Conservation (phyloP, 2,888 invertebrate species). For the Nephrotoma guestfalica region DNA sequence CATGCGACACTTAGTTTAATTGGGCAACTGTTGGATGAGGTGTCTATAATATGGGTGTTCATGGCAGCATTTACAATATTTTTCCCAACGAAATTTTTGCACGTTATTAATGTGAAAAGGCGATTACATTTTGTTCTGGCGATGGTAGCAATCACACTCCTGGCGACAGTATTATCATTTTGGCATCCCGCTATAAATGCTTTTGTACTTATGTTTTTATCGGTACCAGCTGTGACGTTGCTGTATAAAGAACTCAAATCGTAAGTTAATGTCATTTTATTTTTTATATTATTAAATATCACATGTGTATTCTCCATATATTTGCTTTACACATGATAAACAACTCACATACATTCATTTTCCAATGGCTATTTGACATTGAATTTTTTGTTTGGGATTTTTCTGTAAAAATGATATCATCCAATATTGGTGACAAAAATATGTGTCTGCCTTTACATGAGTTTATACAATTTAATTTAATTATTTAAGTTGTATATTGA, state of each 20-base stretch:
- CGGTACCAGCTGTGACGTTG: constrained; percentile 52
- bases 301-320: background rate
- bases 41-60: constrained; percentile 70
- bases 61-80: constrained; percentile 66
- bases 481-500: too few species aligned
- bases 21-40: constrained; percentile 66
- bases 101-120: constrained; percentile 47
- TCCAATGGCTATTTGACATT: background rate
- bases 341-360: background rate
- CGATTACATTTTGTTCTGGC: constrained; percentile 44
- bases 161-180: constrained; percentile 50
- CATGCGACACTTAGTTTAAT: constrained; percentile 71
- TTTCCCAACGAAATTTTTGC: constrained; percentile 54
- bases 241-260: constrained; percentile 50
- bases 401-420: background rate
- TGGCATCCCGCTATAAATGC: constrained; percentile 70
- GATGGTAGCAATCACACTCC: constrained; percentile 37
- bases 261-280: constrained; percentile 31
- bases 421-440: background rate
- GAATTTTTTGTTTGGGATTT: background rate
- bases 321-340: background rate
- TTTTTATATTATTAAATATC: background rate
- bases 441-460: background rate
- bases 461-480: too few species aligned
- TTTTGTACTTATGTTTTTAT: constrained; percentile 62